Evolutionary conservation across 2,888 invertebrate species (phyloP).

Genomic region (Cephus nigrinus): DNA sequence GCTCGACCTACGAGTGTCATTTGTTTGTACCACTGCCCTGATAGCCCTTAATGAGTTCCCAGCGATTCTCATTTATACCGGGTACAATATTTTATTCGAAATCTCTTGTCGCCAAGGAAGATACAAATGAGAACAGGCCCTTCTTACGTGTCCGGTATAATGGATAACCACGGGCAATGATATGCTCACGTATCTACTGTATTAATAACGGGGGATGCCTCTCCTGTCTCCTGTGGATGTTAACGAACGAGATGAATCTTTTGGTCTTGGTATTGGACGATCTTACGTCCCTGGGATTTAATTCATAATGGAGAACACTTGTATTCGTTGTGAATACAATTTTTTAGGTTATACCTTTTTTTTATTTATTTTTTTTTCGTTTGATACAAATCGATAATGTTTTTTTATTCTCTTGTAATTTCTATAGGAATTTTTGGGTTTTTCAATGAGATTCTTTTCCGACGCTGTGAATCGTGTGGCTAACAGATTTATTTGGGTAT

Average conservation of each 20-base stretch:
- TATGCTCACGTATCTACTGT: constrained; percentile 21
- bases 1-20: constrained; percentile 21
- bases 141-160: constrained; percentile 15
- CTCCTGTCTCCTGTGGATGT: constrained; percentile 11
- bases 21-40: constrained; percentile 24
- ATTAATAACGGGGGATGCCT: constrained; percentile 20
- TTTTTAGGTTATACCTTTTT: too few species aligned
- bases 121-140: constrained; percentile 16
- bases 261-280: background rate
- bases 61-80: constrained; percentile 16
- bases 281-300: background rate
- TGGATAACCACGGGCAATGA: constrained; percentile 23
- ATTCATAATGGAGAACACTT: background rate
- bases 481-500: background rate
- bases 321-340: background rate
- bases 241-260: constrained; percentile 2
- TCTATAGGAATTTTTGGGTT: background rate
- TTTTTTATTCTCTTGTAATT: background rate
- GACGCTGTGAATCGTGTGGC: background rate
- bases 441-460: background rate
- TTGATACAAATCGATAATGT: background rate
- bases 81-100: background rate
- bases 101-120: constrained; percentile 2
- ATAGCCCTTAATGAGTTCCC: constrained; percentile 21
- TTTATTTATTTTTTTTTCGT: background rate